Evolutionary conservation across 2,888 invertebrate genomes (phyloP).

Genomic region (Hirtodrosophila duncani): DNA sequence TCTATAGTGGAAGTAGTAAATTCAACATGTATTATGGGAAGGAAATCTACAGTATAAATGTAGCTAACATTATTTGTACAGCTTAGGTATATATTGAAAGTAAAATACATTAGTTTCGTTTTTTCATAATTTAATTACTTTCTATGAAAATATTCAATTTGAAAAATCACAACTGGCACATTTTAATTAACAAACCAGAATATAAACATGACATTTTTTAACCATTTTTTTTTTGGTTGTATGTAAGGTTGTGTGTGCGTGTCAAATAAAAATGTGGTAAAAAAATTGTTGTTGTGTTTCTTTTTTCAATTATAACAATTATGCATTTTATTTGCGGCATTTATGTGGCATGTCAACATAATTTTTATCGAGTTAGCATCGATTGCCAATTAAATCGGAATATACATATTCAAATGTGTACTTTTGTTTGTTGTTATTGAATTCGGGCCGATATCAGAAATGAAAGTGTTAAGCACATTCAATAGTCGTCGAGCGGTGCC

Average conservation of each 20-base stretch:
- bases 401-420: background rate
- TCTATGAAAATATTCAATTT: constrained; percentile 12
- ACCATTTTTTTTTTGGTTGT: constrained; percentile 10
- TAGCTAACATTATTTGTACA: constrained; percentile 33
- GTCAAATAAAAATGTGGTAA: too few species aligned
- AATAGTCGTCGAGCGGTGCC: constrained; percentile 7
- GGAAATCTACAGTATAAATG: too few species aligned
- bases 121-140: constrained; percentile 19
- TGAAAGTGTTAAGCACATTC: constrained; percentile 9
- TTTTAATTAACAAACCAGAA: constrained; percentile 17
- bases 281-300: constrained; percentile 15
- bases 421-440: constrained; percentile 1
- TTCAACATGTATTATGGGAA: background rate
- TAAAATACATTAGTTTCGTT: constrained; percentile 15
- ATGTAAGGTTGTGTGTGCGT: too few species aligned
- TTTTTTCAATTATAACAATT: constrained; percentile 28
- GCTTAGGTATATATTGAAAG: constrained; percentile 26
- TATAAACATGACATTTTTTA: too few species aligned
- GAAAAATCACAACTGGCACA: background rate
- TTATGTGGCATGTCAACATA: constrained; percentile 24
- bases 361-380: constrained; percentile 18
- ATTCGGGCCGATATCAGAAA: constrained; percentile 2
- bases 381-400: background rate
- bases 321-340: constrained; percentile 6
- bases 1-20: too few species aligned